A percentile compares a stretch with the other conserved stretches of the same genome.
These are phyloP conservation scores for Conchocele bisecta DNA, from an alignment of 2,888 invertebrate species.

Conservation along the genomic window DNA sequence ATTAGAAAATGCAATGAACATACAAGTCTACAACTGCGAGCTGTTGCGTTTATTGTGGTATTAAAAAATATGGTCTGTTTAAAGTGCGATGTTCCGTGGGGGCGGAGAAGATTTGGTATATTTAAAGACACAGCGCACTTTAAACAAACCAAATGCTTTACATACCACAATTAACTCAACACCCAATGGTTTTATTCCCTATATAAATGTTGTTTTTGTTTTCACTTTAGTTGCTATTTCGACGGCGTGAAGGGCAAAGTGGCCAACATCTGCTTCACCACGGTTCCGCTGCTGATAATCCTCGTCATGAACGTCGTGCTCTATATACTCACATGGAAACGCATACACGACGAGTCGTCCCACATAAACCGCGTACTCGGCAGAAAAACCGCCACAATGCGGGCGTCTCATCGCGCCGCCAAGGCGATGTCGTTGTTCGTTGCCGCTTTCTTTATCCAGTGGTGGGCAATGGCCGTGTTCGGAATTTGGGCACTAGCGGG, in stretches of 20 bases:
- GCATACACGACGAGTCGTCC: constrained; percentile 42
- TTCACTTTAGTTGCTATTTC: constrained; percentile 59
- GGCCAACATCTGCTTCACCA: constrained; percentile 57
- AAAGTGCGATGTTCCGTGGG: too few relatives aligned
- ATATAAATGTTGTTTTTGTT: background rate
- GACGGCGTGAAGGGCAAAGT: constrained; percentile 55
- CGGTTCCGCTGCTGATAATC: constrained; percentile 47
- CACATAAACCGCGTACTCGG: constrained; percentile 21
- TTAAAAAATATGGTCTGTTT: too few relatives aligned
- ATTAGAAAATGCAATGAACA: too few relatives aligned
- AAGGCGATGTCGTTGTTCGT: constrained; percentile 61
- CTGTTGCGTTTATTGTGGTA: too few relatives aligned
- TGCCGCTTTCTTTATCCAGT: constrained; percentile 58
- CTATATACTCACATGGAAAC: constrained; percentile 58
- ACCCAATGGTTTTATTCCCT: too few relatives aligned
- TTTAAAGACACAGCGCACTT: too few relatives aligned
- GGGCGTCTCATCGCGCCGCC: constrained; percentile 56
- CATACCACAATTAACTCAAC: too few relatives aligned
- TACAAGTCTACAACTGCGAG: too few relatives aligned
- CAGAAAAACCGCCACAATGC: constrained; percentile 31
- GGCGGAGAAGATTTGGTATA: too few relatives aligned
- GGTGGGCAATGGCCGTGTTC: constrained; percentile 59
- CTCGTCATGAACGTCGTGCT: constrained; percentile 51
- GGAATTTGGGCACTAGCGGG: constrained; percentile 50
- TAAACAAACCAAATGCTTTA: too few relatives aligned